Evolutionary conservation across 2,888 invertebrate genomes (phyloP).

Genomic region (Mycogona germanica): DNA sequence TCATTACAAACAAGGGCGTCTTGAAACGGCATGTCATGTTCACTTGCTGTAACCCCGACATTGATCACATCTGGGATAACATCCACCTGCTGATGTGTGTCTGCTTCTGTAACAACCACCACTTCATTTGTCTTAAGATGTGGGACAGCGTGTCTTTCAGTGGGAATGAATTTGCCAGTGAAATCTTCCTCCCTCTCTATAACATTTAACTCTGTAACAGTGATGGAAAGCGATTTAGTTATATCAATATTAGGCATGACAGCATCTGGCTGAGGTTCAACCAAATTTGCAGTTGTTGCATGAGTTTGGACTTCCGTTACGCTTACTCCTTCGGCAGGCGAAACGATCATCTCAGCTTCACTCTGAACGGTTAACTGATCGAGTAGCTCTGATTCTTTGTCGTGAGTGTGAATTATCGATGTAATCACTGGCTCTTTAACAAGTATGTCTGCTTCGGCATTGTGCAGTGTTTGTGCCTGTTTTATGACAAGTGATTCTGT

Average conservation of each 20-base stretch:
- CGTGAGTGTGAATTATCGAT: conserved; percentile 10
- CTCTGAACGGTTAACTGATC: neutral
- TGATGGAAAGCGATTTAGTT: neutral
- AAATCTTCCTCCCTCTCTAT: conserved; percentile 12
- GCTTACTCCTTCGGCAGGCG: conserved; percentile 1
- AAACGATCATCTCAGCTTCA: neutral
- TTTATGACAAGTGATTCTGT: conserved; percentile 8
- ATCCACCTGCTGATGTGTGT: conserved; percentile 1
- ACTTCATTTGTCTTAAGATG: conserved; percentile 1
- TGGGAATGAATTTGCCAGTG: conserved; percentile 3
- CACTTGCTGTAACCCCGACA: neutral
- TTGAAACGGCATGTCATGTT: neutral
- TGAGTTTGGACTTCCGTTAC: neutral
- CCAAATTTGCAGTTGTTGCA: neutral
- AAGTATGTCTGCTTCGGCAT: conserved; percentile 7
- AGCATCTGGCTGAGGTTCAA: neutral
- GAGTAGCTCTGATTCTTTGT: conserved; percentile 16
- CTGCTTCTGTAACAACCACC: conserved; percentile 3
- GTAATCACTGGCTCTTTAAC: conserved; percentile 16
- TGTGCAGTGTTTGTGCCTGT: conserved; percentile 4
- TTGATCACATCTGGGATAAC: neutral
- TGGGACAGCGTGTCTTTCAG: conserved; percentile 4
- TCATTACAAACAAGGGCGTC: neutral
- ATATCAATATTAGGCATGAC: neutral
- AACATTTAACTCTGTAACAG: conserved; percentile 3